Evolutionary conservation across 2,113 vertebrate genomes (phyloP), one percentile per base, ranked within the genome.

Genomic region (Siniperca chuatsi): DNA sequence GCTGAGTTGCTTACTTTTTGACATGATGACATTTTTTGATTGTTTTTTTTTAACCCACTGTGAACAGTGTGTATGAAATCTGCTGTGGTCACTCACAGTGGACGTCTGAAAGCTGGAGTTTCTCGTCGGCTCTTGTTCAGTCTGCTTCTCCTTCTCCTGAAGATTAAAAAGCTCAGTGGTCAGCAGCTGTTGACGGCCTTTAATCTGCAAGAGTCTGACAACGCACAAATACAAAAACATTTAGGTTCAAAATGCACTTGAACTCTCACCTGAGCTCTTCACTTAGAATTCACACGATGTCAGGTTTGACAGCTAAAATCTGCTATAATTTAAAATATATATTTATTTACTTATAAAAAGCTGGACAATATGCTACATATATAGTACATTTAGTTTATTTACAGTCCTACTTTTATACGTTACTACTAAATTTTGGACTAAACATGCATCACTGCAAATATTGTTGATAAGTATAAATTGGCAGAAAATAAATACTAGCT

Each of bases 181-280:
- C 82, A 95, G 64, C 67, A 76, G 83, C 76, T 88, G 90, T 52
- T 48, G 90, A n/a, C 81, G 89, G 15, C 76, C 73, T 66, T 82
- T 61, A 33, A 95, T 83, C 44, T 87, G 87, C 54, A 48, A 67
- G 50, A 92, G 89, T 75, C 94, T 95, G 86, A 82, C 6, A 64
- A 88, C 69, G 91, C 64, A 93, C 15, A 83, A 9, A 85, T 0
- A 33, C 7, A 79, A 4, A 85, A 33, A 67, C 21, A 29, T 58
- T 69, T 13, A 35, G 29, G 50, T 73, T 15, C 3, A 23, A 16
- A 23, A 62, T 11, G 0, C 4, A 23, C 46, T 13, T n/a, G 13
- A 69, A 54, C 70, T 50, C 57, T 21, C 20, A 2, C 6, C 33
- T 15, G 4, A 64, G 33, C 35, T 21, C 4, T 13, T 35, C 4